These are phyloP conservation scores for Euwallacea similis DNA, from an alignment of 1,140 invertebrate species.

Conservation along the genomic window DNA sequence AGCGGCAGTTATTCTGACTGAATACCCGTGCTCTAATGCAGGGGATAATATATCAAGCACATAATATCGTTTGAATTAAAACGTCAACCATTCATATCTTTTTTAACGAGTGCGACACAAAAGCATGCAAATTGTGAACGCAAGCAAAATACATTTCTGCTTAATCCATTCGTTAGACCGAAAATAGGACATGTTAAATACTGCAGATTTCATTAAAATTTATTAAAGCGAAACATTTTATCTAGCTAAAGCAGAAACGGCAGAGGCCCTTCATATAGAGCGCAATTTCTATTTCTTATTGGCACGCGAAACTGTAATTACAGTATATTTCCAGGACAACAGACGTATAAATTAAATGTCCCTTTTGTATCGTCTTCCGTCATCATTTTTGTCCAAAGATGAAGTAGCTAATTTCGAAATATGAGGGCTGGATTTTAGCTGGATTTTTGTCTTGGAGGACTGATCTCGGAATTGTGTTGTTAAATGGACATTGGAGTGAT, in stretches of 20 bases:
- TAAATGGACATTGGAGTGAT: too few species aligned
- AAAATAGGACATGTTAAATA: constrained; percentile 36
- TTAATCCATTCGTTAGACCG: constrained; percentile 28
- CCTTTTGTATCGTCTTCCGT: constrained; percentile 34
- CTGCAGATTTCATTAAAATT: constrained; percentile 36
- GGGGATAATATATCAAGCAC: constrained; percentile 6
- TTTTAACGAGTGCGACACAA: constrained; percentile 20
- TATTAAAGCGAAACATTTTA: constrained; percentile 38
- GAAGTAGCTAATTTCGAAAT: constrained; percentile 24
- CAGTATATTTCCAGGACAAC: constrained; percentile 33
- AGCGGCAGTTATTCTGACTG: too few species aligned
- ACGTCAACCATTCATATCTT: constrained; percentile 22
- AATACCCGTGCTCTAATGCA: not conserved
- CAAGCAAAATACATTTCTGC: constrained; percentile 16
- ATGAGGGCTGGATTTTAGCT: not conserved
- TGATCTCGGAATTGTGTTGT: too few species aligned
- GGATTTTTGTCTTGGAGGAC: too few species aligned
- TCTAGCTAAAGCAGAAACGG: constrained; percentile 35
- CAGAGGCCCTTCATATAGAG: constrained; percentile 31
- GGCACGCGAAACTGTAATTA: constrained; percentile 37
- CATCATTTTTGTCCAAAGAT: constrained; percentile 35
- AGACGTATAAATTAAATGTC: constrained; percentile 40
- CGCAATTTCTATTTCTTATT: constrained; percentile 39
- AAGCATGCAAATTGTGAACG: constrained; percentile 24
- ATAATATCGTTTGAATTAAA: constrained; percentile 13